These are phyloP conservation scores for Geotria australis DNA, from an alignment of 2,797 vertebrate genomes.

Conservation along the genomic window DNA sequence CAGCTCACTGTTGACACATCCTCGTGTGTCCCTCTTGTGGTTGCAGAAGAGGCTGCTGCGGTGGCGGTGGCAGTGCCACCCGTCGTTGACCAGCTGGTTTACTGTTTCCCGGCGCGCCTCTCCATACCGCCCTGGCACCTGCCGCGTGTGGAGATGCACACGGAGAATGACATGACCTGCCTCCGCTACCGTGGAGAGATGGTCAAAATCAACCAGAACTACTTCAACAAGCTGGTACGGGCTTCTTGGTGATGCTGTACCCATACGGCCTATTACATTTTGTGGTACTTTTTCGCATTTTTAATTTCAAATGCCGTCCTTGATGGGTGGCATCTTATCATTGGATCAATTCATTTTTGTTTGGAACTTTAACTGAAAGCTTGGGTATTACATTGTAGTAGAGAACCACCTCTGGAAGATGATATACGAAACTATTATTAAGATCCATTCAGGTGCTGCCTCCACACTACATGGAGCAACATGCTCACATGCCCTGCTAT, in stretches of 20 bases:
- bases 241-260: background rate
- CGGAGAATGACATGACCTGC: conserved; percentile 60
- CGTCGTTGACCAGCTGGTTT: conserved; percentile 39
- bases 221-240: conserved; percentile 76
- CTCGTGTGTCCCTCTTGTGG: background rate
- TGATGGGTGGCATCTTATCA: too few relatives aligned
- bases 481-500: too few relatives aligned
- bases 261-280: background rate
- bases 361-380: too few relatives aligned
- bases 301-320: background rate
- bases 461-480: too few relatives aligned
- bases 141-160: conserved; percentile 58
- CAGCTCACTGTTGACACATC: too few relatives aligned
- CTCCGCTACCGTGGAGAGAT: conserved; percentile 74
- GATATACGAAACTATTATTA: too few relatives aligned
- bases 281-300: background rate
- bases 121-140: conserved; percentile 26
- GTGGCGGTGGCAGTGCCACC: conserved; percentile 23
- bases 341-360: too few relatives aligned
- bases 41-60: conserved; percentile 2
- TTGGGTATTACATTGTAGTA: too few relatives aligned
- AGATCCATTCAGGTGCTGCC: too few relatives aligned
- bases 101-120: conserved; percentile 55
- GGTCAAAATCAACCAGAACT: conserved; percentile 71
- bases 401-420: too few relatives aligned